phyloP scores from a whole-genome alignment of 2,797 vertebrate genomes.

The Phataginus tetradactyla region DNA sequence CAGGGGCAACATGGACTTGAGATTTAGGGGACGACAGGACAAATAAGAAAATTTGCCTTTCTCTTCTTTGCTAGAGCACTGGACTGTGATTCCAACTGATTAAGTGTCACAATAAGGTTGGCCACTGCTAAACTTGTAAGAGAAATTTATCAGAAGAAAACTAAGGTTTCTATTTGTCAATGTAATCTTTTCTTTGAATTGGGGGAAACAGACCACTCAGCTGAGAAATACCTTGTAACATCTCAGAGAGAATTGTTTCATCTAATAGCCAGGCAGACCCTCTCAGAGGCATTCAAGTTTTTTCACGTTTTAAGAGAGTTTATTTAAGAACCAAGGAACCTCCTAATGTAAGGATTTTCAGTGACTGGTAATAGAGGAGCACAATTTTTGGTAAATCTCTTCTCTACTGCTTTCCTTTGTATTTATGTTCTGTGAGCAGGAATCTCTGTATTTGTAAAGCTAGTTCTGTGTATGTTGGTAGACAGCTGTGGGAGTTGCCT shows the following conservation, averaged over 20 bases:
- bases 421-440: background rate
- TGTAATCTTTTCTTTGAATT: slow-evolving; percentile 11
- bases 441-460: background rate
- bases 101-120: background rate
- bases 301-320: background rate
- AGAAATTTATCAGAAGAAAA: background rate
- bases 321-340: slow-evolving; percentile 38
- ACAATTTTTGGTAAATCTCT: slow-evolving; percentile 1
- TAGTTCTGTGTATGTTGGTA: background rate
- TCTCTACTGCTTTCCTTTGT: background rate
- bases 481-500: background rate
- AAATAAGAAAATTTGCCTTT: background rate
- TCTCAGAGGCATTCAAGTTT: background rate
- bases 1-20: background rate
- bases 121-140: background rate
- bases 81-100: background rate
- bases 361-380: background rate
- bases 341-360: background rate
- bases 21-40: background rate
- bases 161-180: background rate
- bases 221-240: background rate
- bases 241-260: background rate
- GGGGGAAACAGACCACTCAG: background rate
- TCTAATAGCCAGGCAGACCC: background rate
- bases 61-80: background rate